phyloP scores from a whole-genome alignment of 2,888 invertebrate genomes.

The Noctua janthe region DNA sequence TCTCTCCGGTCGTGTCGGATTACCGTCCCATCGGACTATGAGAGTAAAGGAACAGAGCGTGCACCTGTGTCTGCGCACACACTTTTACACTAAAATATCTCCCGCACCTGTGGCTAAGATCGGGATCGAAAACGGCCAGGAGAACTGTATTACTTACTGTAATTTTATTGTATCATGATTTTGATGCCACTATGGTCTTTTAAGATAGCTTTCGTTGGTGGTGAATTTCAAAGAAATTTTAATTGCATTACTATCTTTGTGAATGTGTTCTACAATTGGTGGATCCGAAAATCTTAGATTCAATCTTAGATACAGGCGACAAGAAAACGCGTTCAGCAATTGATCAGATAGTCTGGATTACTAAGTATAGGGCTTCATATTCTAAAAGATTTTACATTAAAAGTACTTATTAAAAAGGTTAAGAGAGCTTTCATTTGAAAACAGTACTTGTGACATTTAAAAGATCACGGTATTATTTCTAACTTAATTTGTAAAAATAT shows the following conservation, averaged over 20 bases:
- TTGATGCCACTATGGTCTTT: too few relatives aligned
- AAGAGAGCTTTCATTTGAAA: conserved; percentile 3
- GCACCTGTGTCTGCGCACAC: too few relatives aligned
- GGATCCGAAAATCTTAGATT: neutral
- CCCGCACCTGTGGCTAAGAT: too few relatives aligned
- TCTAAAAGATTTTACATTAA: neutral
- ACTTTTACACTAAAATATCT: too few relatives aligned
- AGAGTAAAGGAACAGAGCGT: too few relatives aligned
- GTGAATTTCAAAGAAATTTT: neutral
- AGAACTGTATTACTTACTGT: too few relatives aligned
- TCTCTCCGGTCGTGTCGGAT: too few relatives aligned
- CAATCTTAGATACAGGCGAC: neutral
- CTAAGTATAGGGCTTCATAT: neutral
- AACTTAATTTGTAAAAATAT: conserved; percentile 18
- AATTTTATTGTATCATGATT: too few relatives aligned
- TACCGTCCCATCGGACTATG: too few relatives aligned
- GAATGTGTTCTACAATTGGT: neutral
- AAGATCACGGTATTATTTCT: neutral
- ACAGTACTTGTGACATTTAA: neutral
- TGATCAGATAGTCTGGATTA: neutral
- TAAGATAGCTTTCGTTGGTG: too few relatives aligned
- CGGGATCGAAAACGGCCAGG: too few relatives aligned
- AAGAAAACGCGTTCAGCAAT: neutral
- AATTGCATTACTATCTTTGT: neutral
- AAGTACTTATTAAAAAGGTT: neutral